phyloP scores from a whole-genome alignment of 2,797 vertebrate genomes.

The Hirundo rustica region DNA sequence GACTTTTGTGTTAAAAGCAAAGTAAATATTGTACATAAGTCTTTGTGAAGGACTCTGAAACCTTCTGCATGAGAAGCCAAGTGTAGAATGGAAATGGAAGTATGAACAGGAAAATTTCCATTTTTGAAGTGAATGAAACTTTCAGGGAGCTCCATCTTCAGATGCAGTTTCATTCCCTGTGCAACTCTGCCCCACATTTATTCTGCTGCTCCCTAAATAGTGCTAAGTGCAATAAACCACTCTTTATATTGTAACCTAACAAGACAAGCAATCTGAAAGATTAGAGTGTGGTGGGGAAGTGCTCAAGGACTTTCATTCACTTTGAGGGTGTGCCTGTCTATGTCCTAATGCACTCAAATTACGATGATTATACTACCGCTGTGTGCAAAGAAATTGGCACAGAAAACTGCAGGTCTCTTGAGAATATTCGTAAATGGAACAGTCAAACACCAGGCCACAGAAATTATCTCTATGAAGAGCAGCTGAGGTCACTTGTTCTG shows the following conservation, averaged over 20 bases:
- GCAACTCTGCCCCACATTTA: not conserved
- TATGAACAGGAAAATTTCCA: not conserved
- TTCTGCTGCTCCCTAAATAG: not conserved
- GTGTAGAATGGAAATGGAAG: not conserved
- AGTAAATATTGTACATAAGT: not conserved
- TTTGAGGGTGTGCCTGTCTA: not conserved
- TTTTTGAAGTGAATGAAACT: not conserved
- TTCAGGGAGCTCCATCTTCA: not conserved
- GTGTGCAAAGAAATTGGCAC: not conserved
- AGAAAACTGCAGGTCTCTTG: not conserved
- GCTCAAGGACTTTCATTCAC: not conserved
- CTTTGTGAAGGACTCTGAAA: not conserved
- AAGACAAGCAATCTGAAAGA: not conserved
- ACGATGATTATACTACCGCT: not conserved
- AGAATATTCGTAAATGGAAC: rapidly evolving
- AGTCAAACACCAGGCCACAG: not conserved
- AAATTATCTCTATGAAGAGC: not conserved
- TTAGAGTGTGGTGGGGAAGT: not conserved
- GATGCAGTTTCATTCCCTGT: not conserved
- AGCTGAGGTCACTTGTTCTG: not conserved
- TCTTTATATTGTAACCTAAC: not conserved
- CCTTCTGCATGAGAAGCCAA: not conserved
- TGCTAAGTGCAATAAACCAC: not conserved
- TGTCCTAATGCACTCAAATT: not conserved
- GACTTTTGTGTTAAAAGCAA: not conserved